Conservation (phyloP, 1,140 invertebrate species). For the Procambarus virginalis region DNA sequence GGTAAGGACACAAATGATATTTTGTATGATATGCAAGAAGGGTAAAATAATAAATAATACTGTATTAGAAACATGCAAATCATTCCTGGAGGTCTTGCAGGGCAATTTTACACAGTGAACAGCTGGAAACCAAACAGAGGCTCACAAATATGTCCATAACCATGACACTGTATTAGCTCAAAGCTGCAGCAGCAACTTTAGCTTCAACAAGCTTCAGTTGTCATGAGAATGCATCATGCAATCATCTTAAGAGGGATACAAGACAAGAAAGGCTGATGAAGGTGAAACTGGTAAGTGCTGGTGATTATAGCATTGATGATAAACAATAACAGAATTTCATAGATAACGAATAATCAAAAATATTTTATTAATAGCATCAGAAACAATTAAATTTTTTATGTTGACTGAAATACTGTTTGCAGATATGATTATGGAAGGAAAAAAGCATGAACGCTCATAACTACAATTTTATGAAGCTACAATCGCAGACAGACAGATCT, state of each 20-base stretch:
- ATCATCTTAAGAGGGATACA: not conserved
- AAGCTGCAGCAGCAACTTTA: not conserved
- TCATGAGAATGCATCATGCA: not conserved
- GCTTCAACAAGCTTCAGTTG: not conserved
- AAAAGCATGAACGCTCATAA: no score
- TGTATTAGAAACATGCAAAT: slow-evolving; percentile 27
- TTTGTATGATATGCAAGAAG: not conserved
- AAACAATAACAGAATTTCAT: no score
- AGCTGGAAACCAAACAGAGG: not conserved
- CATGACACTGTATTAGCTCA: not conserved
- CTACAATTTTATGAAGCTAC: no score
- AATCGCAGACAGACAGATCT: no score
- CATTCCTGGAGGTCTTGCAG: slow-evolving; percentile 4
- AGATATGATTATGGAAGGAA: no score
- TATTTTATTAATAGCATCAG: no score
- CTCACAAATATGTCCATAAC: not conserved
- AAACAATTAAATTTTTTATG: no score
- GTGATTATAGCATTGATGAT: not conserved
- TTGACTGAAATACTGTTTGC: no score
- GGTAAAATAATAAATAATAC: slow-evolving; percentile 7
- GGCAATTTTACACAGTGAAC: not conserved
- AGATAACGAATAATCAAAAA: no score
- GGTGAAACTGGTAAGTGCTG: not conserved
- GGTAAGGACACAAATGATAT: slow-evolving; percentile 21
- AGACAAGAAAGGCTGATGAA: not conserved